These are phyloP conservation scores for Centrocercus urophasianus DNA, from an alignment of 2,113 vertebrate species.

Conservation along the genomic window DNA sequence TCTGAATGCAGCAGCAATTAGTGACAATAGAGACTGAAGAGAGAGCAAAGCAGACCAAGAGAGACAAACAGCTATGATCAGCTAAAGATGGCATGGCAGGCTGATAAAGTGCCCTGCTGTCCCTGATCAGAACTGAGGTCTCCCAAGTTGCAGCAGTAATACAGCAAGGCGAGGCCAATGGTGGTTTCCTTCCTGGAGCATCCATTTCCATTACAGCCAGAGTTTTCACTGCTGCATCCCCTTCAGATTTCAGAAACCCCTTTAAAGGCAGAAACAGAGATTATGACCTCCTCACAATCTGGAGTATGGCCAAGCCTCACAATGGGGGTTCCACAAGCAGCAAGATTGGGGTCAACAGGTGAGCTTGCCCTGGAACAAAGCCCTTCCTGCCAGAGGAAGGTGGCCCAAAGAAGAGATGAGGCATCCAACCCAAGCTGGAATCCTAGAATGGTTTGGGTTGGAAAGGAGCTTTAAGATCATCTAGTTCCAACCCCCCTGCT, in stretches of 20 bases:
- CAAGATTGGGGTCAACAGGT: neutral
- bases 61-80: neutral
- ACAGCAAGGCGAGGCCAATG: neutral
- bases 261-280: rapidly evolving
- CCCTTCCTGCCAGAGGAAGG: neutral
- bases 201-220: neutral
- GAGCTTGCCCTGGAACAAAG: neutral
- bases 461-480: too few relatives aligned
- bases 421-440: neutral
- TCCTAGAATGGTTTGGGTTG: too few relatives aligned
- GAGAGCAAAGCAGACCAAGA: neutral
- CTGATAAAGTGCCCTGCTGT: neutral
- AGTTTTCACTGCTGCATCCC: neutral
- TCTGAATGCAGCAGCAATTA: neutral
- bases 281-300: neutral
- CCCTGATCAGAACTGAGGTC: neutral
- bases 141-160: neutral
- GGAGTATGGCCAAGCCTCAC: neutral
- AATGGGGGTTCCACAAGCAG: too few relatives aligned
- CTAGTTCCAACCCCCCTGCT: too few relatives aligned
- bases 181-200: rapidly evolving
- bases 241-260: neutral
- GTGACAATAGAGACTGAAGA: neutral
- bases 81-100: rapidly evolving
- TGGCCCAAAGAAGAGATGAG: neutral